These are phyloP conservation scores for Aplodontia rufa DNA, from an alignment of 2,113 vertebrate genomes.

Conservation along the genomic window DNA sequence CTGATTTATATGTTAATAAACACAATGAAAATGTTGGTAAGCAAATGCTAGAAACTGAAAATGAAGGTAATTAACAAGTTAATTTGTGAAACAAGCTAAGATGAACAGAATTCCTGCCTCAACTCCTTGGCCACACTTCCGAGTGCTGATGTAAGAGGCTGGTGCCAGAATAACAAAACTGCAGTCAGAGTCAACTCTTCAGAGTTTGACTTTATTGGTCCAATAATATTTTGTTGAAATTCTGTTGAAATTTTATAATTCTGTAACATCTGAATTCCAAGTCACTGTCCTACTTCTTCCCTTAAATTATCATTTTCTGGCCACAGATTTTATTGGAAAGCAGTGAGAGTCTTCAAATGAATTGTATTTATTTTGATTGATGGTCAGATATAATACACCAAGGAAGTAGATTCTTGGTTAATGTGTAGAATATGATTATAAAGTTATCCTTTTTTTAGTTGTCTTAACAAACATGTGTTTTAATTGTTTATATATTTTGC, in stretches of 20 bases:
- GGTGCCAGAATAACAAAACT: neutral
- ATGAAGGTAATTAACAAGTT: neutral
- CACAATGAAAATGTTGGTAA: slow-evolving; percentile 43
- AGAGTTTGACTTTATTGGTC: neutral
- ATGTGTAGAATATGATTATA: neutral
- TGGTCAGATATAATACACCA: neutral
- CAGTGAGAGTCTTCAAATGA: neutral
- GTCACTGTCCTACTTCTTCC: neutral
- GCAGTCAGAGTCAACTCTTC: neutral
- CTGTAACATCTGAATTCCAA: neutral
- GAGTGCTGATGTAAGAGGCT: fast-evolving
- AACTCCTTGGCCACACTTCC: neutral
- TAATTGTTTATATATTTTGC: neutral
- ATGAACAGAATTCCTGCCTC: neutral
- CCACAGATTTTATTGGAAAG: slow-evolving; percentile 32
- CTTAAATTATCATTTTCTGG: neutral
- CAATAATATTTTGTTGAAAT: neutral
- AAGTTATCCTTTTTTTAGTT: neutral
- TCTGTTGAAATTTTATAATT: neutral
- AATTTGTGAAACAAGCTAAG: neutral
- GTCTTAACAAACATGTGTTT: neutral
- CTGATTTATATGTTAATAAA: neutral
- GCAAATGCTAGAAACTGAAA: neutral
- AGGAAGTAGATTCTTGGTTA: neutral
- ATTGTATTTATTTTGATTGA: neutral